phyloP scores from a whole-genome alignment of 1,140 invertebrate genomes.

The Drosophila sproati region DNA sequence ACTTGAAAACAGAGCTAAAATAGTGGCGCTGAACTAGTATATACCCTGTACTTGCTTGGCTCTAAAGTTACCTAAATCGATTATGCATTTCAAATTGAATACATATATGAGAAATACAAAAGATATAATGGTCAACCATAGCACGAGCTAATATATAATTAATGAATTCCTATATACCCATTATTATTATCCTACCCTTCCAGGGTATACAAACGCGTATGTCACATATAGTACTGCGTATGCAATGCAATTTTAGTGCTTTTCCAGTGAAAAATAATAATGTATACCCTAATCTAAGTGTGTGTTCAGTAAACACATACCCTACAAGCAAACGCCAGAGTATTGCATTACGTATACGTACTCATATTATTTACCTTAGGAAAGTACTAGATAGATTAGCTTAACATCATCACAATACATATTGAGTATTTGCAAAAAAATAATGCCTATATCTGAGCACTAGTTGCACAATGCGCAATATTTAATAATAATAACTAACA shows the following conservation, averaged over 20 bases:
- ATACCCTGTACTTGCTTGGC: too few relatives aligned
- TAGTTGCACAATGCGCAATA: background rate
- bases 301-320: background rate
- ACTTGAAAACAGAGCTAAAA: background rate
- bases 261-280: background rate
- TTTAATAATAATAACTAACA: background rate
- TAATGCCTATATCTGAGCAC: background rate
- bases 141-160: too few relatives aligned
- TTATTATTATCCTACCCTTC: background rate
- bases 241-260: background rate
- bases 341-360: background rate
- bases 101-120: too few relatives aligned
- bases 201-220: background rate
- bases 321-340: background rate
- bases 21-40: too few relatives aligned
- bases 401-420: background rate
- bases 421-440: background rate
- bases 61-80: too few relatives aligned
- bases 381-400: slow-evolving; percentile 1
- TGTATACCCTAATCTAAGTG: background rate
- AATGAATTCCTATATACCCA: too few relatives aligned
- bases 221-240: too few relatives aligned
- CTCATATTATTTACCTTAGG: too few relatives aligned
- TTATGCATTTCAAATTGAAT: too few relatives aligned
- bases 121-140: too few relatives aligned